Evolutionary conservation across 2,888 invertebrate species (phyloP), one percentile per base, ranked within the genome.

Genomic region (Volucella inflata): DNA sequence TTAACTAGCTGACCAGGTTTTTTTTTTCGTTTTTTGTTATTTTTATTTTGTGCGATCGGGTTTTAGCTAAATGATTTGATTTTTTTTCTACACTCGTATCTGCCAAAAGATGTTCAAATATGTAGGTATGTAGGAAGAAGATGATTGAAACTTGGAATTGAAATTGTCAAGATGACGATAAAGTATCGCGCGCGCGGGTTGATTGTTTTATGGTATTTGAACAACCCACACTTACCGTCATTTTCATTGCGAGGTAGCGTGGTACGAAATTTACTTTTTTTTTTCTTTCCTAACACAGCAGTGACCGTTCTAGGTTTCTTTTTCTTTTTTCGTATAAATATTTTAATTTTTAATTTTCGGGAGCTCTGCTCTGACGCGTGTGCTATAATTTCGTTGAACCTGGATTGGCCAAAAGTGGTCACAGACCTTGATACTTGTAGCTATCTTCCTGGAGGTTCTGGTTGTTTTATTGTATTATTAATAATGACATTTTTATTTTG

Each of bases 361-460:
- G 50, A 14, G 11, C 10, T 62, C 16, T 67, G 2, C 36, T 38
- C 11, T 64, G 74, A 82, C 72, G 51, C 68, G 57, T 72, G 65
- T 82, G 68, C 70, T 42, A 71, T 78, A 55, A 72, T 74, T 81
- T 82, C 74, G 77, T 82, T 82, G 85, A 80, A 81, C 67, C 75
- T 80, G 76, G 67, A 71, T 62, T 84, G 46, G 2, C 60, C 60
- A 71, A 80, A 80, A 68, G 51, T 64, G 60, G 57, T 51, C 53
- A 40, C 10, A 30, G 81, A 81, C 85, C 85, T 85, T 85, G 85
- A 72, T 48, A 46, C 44, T 65, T 30, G 44, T 12, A 53, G 40
- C 42, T 53, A 59, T 50, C 17, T 62, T n/a, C 36, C 50, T 78
- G 78, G 44, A 62, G 68, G 60, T 72, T 72, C 16, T 44, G 57